Conservation (phyloP, 1,140 invertebrate genomes). For the Dryas iulia region DNA sequence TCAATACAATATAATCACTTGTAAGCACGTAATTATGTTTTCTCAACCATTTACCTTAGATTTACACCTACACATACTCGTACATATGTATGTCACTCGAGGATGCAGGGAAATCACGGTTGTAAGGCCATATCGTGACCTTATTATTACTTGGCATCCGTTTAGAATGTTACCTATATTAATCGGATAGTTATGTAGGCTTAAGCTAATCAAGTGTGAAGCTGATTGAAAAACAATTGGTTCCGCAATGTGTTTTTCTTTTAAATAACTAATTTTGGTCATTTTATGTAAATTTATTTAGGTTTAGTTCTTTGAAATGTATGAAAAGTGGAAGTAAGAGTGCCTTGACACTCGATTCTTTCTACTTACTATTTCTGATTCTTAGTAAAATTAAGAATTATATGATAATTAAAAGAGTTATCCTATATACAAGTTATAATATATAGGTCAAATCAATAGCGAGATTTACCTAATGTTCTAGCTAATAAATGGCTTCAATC, state of each 20-base stretch:
- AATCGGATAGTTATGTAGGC: not conserved
- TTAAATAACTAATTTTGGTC: too few species aligned
- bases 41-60: not conserved
- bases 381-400: too few species aligned
- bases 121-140: conserved; percentile 2
- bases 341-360: too few species aligned
- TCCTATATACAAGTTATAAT: too few species aligned
- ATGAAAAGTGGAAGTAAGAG: too few species aligned
- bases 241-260: not conserved
- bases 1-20: not conserved
- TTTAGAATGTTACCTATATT: not conserved
- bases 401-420: too few species aligned
- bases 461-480: too few species aligned
- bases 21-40: not conserved
- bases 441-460: too few species aligned
- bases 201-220: not conserved
- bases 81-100: not conserved
- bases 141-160: not conserved
- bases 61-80: not conserved
- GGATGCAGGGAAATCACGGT: conserved; percentile 13
- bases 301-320: too few species aligned
- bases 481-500: too few species aligned
- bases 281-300: too few species aligned
- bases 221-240: not conserved
- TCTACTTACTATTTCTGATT: too few species aligned